Evolutionary conservation across 2,113 vertebrate genomes (phyloP), one percentile per base, ranked within the genome.

Genomic region (Nannospalax galili): DNA sequence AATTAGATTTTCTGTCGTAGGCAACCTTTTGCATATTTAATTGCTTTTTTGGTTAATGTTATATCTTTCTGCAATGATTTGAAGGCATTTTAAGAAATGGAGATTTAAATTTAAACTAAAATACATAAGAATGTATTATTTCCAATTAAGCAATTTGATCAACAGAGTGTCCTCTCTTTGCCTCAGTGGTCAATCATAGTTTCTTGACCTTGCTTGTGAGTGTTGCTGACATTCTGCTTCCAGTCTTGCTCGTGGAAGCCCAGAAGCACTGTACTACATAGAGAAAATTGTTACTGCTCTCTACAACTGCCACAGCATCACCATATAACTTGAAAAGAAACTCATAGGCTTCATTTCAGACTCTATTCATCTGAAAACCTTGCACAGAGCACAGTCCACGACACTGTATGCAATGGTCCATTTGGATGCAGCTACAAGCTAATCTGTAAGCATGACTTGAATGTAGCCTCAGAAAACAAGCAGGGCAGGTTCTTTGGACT

Each of bases 1-100:
- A 88, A 94, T 94, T 94, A 86, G 80, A 70, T 92, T 92, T 56
- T 79, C 74, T 78, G 26, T 70, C 72, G 70, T 28, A 70, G 77
- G 42, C 45, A 87, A 75, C 42, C 3, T 95, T 90, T 85, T 78
- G 64, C 58, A 92, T 90, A 65, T 12, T 28, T 88, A 90, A 88
- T 79, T 4, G 56, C 22, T 69, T 72, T 84, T 65, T 58, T 56
- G 16, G 28, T 48, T 52, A 84, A 60, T 37, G 12, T 64, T 24
- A 14, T 60, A 89, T 48, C 84, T 79, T 73, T 88, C 52, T 78
- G 22, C 28, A 62, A 82, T 87, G 11, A 17, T 65, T 78, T 56
- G 20, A 84, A 92, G 3, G 30, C 20, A 72, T 92, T 81, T 81
- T 82, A 82, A 84, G 91, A 82, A 74, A 40, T 0, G 9, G 52